phyloP scores from a whole-genome alignment of 2,888 invertebrate species.

The Platycheirus rosarum region DNA sequence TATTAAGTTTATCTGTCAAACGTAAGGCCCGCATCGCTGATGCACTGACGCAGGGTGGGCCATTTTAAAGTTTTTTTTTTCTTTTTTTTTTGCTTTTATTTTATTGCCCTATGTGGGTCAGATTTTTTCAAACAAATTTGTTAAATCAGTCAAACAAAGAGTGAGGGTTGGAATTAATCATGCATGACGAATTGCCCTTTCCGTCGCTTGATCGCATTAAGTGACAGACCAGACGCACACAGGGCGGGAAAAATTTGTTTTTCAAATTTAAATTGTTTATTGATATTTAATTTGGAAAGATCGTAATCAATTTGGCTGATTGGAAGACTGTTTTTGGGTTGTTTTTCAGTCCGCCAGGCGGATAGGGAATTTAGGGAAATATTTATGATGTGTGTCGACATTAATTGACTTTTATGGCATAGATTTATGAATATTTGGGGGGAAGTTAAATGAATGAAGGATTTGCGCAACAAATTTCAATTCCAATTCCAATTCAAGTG shows the following conservation, averaged over 20 bases:
- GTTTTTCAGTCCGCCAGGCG: not conserved
- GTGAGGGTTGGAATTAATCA: slow-evolving; percentile 51
- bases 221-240: not conserved
- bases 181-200: slow-evolving; percentile 62
- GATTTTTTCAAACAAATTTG: slow-evolving; percentile 68
- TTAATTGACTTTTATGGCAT: slow-evolving; percentile 48
- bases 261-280: slow-evolving; percentile 67
- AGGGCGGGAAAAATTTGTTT: slow-evolving; percentile 41
- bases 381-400: slow-evolving; percentile 47
- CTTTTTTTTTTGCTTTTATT: too few relatives aligned
- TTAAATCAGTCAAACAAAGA: slow-evolving; percentile 25
- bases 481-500: slow-evolving; percentile 14
- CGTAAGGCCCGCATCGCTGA: slow-evolving; percentile 45
- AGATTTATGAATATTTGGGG: slow-evolving; percentile 45
- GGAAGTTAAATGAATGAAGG: slow-evolving; percentile 8
- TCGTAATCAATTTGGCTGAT: slow-evolving; percentile 65
- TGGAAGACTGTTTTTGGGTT: slow-evolving; percentile 8
- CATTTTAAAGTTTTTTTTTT: slow-evolving; percentile 67
- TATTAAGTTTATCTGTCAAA: slow-evolving; percentile 26
- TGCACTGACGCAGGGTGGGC: not conserved
- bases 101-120: slow-evolving; percentile 69
- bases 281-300: slow-evolving; percentile 70
- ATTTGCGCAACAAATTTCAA: slow-evolving; percentile 49
- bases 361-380: slow-evolving; percentile 16
- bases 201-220: slow-evolving; percentile 19